A percentile compares a stretch with the other conserved stretches of the same genome.
Evolutionary conservation across 2,113 vertebrate species (phyloP).

Genomic region (Daphoenositta chrysoptera): DNA sequence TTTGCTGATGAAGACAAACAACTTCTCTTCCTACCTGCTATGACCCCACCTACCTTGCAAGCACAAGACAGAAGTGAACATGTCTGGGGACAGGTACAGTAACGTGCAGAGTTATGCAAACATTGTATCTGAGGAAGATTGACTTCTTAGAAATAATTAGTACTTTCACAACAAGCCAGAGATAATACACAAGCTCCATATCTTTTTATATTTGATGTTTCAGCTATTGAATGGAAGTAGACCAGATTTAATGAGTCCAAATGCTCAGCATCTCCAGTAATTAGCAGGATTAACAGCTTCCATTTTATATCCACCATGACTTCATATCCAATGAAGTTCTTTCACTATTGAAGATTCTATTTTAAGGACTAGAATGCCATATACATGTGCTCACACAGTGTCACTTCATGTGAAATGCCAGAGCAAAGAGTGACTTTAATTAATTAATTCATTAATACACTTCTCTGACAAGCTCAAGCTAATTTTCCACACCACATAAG

Average conservation of each 20-base stretch:
- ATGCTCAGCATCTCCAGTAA: background rate
- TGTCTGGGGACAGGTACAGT: background rate
- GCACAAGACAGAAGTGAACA: background rate
- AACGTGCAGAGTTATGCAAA: background rate
- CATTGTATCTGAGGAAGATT: background rate
- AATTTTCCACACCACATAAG: background rate
- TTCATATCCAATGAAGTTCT: background rate
- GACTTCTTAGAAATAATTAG: background rate
- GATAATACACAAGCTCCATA: background rate
- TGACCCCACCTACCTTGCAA: background rate
- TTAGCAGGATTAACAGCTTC: background rate
- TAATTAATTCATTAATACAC: background rate
- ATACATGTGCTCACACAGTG: rapidly evolving
- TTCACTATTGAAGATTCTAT: background rate
- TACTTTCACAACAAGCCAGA: background rate
- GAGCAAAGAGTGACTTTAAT: background rate
- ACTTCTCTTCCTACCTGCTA: background rate
- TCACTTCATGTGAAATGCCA: background rate
- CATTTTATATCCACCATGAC: background rate
- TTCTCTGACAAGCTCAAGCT: background rate
- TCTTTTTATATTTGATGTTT: background rate
- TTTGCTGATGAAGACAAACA: background rate
- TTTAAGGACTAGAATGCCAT: background rate
- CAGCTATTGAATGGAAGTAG: background rate
- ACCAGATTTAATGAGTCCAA: background rate